These are phyloP conservation scores for Nephotettix cincticeps DNA, from an alignment of 1,140 invertebrate species.

Conservation along the genomic window DNA sequence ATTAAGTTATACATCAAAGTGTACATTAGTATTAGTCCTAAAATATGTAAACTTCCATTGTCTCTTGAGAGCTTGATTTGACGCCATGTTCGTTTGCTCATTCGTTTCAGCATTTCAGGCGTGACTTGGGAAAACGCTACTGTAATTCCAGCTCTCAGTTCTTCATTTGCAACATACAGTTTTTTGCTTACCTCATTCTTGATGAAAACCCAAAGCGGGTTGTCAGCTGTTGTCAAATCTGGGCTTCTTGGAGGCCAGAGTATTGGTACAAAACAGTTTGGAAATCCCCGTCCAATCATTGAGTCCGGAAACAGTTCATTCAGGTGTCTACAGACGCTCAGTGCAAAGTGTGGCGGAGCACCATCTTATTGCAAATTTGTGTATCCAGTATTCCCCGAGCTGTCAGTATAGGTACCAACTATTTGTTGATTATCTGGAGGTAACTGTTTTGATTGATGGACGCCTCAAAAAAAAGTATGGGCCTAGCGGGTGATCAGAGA, in stretches of 20 bases:
- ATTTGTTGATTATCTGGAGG: neutral
- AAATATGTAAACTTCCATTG: neutral
- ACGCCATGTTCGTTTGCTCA: neutral
- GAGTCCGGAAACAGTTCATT: neutral
- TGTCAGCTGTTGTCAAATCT: neutral
- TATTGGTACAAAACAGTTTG: neutral
- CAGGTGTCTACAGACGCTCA: neutral
- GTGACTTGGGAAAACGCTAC: neutral
- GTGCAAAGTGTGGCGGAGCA: too few relatives aligned
- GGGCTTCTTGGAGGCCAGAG: neutral
- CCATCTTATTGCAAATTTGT: neutral
- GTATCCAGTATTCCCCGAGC: neutral
- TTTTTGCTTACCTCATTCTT: neutral
- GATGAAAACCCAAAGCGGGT: neutral
- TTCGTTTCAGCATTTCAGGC: neutral
- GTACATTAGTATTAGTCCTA: neutral
- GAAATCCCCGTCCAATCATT: neutral
- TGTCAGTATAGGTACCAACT: neutral
- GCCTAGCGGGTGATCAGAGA: neutral
- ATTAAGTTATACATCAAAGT: neutral
- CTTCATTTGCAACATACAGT: neutral
- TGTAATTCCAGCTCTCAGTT: neutral
- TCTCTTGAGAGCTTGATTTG: neutral
- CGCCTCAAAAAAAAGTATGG: neutral
- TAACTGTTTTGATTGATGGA: neutral